Evolutionary conservation across 1,140 invertebrate species (phyloP), one percentile per base, ranked within the genome.

Genomic region (Drosophila nigrodunni): DNA sequence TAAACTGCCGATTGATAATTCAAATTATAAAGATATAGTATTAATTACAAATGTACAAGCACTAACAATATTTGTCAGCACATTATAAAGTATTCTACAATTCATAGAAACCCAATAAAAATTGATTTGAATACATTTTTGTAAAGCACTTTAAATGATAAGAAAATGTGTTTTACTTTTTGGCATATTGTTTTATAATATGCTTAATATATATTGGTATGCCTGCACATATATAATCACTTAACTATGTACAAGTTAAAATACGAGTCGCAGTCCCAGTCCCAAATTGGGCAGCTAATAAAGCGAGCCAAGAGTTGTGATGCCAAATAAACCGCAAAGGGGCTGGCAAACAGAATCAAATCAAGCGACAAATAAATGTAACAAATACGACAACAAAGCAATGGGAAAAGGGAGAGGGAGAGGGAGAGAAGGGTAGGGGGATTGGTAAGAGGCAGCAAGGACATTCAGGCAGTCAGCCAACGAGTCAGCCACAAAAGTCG

Each of bases 331-430:
- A 70, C 74, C 74, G 64, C 74, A 44, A 44, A 49, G 69, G 59
- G 59, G 44, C 71, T 59, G 49, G 49, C 70, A 70, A 69, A 59
- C 52, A 49, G 77, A 86, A 86, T 86, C 82, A 86, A 86, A 87
- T 86, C 82, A 87, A 86, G 82, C 82, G 83, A 82, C 79, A 86
- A 86, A 86, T 86, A 86, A 86, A 86, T 87, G 82, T 86, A 86
- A 87, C 76, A 87, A 86, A 86, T 82, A 80, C 73, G 79, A 80
- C 79, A 82, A 79, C 67, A 77, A 77, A 67, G 68, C 21, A 39
- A 30, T 49, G 18, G 3, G 13, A 35, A 10, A 44, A 34, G 41
- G 15, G 1, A 7, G 18, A 34, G 1, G 34, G 5, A 39, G 11
- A 52, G 52, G 49, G 7, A n/a, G 13, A 10, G 34, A 35, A 10